A percentile compares a stretch with the other conserved stretches of the same genome.
Conservation (phyloP, 2,113 vertebrate species). For the Calcarius ornatus region DNA sequence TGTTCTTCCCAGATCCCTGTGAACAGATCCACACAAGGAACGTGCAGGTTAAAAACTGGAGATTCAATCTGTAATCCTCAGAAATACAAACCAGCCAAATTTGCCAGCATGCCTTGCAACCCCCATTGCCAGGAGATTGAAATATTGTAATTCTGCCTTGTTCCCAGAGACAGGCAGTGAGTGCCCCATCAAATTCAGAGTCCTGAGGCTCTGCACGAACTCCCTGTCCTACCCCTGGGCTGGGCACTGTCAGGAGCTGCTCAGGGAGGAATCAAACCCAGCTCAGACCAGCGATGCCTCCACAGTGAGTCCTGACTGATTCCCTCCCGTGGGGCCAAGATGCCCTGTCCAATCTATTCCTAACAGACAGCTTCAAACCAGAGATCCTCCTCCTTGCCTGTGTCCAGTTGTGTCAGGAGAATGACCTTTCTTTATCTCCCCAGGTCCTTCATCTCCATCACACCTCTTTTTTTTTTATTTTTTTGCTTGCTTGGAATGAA, state of each 20-base stretch:
- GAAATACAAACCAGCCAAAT: neutral
- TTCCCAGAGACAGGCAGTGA: neutral
- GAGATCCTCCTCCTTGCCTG: neutral
- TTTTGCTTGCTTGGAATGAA: neutral
- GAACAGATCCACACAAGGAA: neutral
- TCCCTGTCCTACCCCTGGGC: neutral
- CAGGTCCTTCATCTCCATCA: neutral
- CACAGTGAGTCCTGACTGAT: neutral
- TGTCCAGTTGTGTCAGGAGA: neutral
- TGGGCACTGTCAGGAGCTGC: neutral
- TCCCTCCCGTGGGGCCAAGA: neutral
- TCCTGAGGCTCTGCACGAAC: neutral
- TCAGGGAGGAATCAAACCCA: neutral
- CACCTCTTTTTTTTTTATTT: too few species aligned
- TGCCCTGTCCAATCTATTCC: neutral
- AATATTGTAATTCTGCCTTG: neutral
- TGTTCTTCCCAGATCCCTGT: neutral
- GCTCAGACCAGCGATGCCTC: neutral
- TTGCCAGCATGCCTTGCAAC: neutral
- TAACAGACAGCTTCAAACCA: neutral
- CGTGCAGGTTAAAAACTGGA: neutral
- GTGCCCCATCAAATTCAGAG: rapidly evolving
- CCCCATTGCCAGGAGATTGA: neutral
- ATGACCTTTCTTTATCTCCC: neutral
- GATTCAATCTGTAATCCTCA: neutral